phyloP scores from a whole-genome alignment of 2,113 vertebrate species.

The Perca schrenkii region DNA sequence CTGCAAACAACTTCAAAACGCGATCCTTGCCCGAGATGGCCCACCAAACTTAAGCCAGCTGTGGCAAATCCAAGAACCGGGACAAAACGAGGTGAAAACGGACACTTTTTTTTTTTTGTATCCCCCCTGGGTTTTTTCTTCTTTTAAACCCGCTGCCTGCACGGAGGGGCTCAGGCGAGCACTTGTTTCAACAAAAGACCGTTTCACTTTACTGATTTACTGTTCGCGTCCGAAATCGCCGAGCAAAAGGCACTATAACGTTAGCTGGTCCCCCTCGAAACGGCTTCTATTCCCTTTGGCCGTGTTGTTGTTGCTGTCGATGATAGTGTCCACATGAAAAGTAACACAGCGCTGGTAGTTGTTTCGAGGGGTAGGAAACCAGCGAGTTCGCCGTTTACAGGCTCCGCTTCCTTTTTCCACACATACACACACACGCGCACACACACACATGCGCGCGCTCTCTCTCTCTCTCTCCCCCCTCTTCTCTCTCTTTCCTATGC shows the following conservation, averaged over 20 bases:
- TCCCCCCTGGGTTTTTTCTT: neutral
- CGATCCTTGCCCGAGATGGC: slow-evolving; percentile 76
- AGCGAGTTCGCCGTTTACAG: slow-evolving; percentile 85
- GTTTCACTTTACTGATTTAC: slow-evolving; percentile 80
- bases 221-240: slow-evolving; percentile 68
- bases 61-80: slow-evolving; percentile 78
- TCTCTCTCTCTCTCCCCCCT: neutral
- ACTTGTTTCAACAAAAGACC: slow-evolving; percentile 93
- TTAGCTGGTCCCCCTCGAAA: slow-evolving; percentile 14
- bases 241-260: slow-evolving; percentile 42
- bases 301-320: slow-evolving; percentile 66
- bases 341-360: slow-evolving; percentile 66
- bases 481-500: slow-evolving; percentile 65
- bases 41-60: slow-evolving; percentile 74
- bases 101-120: slow-evolving; percentile 51
- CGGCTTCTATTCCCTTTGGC: slow-evolving; percentile 60
- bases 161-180: slow-evolving; percentile 70
- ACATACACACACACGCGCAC: slow-evolving; percentile 50
- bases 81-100: slow-evolving; percentile 54
- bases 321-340: slow-evolving; percentile 75
- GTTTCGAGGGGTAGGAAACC: slow-evolving; percentile 82
- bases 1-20: slow-evolving; percentile 83
- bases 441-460: slow-evolving; percentile 36
- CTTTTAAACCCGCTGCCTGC: slow-evolving; percentile 66
- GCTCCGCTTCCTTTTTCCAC: slow-evolving; percentile 84